Conservation (phyloP, 2,113 vertebrate species). For the Gambusia holbrooki region DNA sequence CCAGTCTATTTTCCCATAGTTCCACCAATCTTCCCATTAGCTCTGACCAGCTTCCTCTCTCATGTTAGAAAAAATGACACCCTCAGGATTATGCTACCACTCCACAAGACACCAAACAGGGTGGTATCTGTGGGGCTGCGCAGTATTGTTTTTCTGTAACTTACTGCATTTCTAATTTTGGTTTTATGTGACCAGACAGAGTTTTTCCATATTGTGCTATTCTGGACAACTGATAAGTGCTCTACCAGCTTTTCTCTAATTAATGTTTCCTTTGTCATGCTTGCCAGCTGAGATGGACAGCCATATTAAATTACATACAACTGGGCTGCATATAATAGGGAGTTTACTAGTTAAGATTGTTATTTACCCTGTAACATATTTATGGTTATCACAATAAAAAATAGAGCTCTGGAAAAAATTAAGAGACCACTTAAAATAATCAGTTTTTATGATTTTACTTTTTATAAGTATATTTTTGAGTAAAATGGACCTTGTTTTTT, state of each 20-base stretch:
- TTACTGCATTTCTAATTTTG: neutral
- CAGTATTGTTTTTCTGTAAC: neutral
- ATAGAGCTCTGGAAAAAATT: too few species aligned
- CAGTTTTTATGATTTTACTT: too few species aligned
- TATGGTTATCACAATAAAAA: neutral
- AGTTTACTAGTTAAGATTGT: neutral
- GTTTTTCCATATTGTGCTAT: neutral
- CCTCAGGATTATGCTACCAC: neutral
- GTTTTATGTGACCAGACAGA: too few species aligned
- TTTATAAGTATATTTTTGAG: too few species aligned
- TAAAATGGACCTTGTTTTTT: too few species aligned
- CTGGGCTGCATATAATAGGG: neutral
- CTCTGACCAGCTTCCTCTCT: neutral
- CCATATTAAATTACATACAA: neutral
- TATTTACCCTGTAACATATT: neutral
- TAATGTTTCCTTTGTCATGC: neutral
- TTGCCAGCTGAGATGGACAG: too few species aligned
- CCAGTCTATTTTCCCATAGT: neutral
- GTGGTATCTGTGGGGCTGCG: neutral
- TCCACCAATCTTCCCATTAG: neutral
- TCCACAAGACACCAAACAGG: neutral
- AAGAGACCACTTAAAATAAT: too few species aligned
- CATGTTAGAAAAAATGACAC: neutral
- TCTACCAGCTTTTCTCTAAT: neutral
- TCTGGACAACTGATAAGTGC: neutral